These are phyloP conservation scores for Phyllotreta cruciferae DNA, from an alignment of 2,888 invertebrate genomes.

Conservation along the genomic window DNA sequence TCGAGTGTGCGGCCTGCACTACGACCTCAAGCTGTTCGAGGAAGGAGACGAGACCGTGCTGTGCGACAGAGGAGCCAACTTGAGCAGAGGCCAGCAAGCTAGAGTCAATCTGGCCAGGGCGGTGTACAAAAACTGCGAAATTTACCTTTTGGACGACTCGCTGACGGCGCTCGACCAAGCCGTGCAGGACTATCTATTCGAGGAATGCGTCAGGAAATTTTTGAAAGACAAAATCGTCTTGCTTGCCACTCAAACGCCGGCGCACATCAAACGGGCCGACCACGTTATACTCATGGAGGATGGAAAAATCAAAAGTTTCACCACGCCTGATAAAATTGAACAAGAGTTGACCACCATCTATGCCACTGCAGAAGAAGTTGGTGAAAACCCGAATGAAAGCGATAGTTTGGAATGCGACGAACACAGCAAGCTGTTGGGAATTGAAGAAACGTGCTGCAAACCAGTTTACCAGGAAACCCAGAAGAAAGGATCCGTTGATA, in stretches of 20 bases:
- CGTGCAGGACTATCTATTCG: constrained; percentile 84
- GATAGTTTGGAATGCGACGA: constrained; percentile 55
- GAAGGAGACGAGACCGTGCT: constrained; percentile 81
- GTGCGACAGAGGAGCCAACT: constrained; percentile 74
- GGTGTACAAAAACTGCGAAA: constrained; percentile 80
- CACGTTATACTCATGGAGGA: constrained; percentile 52
- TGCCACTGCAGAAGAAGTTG: constrained; percentile 51
- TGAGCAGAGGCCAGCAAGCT: constrained; percentile 84
- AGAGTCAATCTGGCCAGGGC: constrained; percentile 85
- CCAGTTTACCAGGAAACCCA: constrained; percentile 43
- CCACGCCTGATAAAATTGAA: constrained; percentile 72
- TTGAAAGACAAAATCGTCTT: constrained; percentile 72
- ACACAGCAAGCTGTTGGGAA: constrained; percentile 31
- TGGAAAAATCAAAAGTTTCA: constrained; percentile 65
- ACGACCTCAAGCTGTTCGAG: constrained; percentile 75
- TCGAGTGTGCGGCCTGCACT: constrained; percentile 71
- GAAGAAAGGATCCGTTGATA: constrained; percentile 45
- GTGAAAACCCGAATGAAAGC: constrained; percentile 33
- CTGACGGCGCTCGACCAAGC: constrained; percentile 86
- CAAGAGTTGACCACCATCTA: constrained; percentile 66
- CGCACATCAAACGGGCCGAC: constrained; percentile 64
- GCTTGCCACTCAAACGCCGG: constrained; percentile 76
- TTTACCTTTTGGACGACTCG: constrained; percentile 87
- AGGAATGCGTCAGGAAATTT: constrained; percentile 72
- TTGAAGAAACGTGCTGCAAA: constrained; percentile 39